phyloP scores from a whole-genome alignment of 2,888 invertebrate genomes.

The Muschampia plurimacula region DNA sequence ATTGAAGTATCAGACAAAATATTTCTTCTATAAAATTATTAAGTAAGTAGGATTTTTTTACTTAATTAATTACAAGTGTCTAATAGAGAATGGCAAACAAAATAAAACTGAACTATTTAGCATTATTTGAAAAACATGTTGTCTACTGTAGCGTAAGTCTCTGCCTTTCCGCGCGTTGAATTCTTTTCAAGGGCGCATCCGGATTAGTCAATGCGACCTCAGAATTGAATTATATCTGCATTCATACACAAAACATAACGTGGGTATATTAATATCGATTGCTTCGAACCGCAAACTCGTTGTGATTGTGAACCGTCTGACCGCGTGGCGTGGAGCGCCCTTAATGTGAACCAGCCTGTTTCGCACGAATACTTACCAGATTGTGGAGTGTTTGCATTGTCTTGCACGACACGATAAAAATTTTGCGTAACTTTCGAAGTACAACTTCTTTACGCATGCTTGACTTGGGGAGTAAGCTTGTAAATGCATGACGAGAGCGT shows the following conservation, averaged over 20 bases:
- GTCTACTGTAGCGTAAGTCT: not conserved
- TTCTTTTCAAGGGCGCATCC: constrained; percentile 52
- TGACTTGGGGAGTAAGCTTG: too few relatives aligned
- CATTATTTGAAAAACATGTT: too few relatives aligned
- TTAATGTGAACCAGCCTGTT: constrained; percentile 66
- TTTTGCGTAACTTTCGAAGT: not conserved
- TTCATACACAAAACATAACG: not conserved
- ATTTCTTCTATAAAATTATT: too few relatives aligned
- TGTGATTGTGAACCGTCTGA: constrained; percentile 48
- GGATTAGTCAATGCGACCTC: constrained; percentile 4
- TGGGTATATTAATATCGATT: not conserved
- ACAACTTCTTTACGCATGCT: too few relatives aligned
- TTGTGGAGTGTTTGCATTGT: constrained; percentile 56
- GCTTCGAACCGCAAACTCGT: constrained; percentile 26
- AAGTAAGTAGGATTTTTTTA: too few relatives aligned
- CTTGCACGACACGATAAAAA: not conserved
- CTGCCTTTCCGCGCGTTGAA: constrained; percentile 55
- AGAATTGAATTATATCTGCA: not conserved
- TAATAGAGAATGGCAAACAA: too few relatives aligned
- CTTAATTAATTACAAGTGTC: too few relatives aligned
- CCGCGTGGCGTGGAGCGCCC: constrained; percentile 54
- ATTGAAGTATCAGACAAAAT: too few relatives aligned
- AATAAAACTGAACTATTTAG: too few relatives aligned
- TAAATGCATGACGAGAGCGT: too few relatives aligned
- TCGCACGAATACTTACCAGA: constrained; percentile 59